Conservation (phyloP, 30 jellyfish, hydroid and myxozoan genomes). For the Aurelia sp. region DNA sequence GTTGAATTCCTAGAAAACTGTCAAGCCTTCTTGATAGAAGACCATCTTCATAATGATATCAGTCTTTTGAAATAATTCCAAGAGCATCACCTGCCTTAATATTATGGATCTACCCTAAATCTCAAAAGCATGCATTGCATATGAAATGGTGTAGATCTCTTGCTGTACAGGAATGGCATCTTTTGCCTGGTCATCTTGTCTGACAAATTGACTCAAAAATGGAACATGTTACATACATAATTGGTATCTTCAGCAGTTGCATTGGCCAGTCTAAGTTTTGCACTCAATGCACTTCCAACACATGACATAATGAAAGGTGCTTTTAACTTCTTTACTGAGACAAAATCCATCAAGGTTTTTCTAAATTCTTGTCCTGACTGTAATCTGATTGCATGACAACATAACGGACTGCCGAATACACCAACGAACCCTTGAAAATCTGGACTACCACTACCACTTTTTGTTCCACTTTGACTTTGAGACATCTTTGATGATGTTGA, state of each 20-base stretch:
- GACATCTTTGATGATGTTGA: not conserved
- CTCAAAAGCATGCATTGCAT: no score
- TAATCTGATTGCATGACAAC: slow-evolving; percentile 78
- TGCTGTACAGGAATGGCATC: no score
- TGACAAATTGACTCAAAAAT: not conserved
- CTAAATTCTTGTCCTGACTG: slow-evolving; percentile 90
- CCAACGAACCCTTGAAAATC: slow-evolving; percentile 29
- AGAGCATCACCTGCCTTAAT: no score
- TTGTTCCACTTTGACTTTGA: slow-evolving; percentile 31
- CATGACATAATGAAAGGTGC: slow-evolving; percentile 93
- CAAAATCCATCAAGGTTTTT: slow-evolving; percentile 72
- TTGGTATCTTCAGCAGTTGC: slow-evolving; percentile 82
- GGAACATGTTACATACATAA: slow-evolving; percentile 70
- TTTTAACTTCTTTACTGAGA: slow-evolving; percentile 56
- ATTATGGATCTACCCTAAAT: no score
- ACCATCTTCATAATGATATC: no score
- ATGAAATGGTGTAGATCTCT: no score
- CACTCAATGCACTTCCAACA: slow-evolving; percentile 92
- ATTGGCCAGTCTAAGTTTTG: slow-evolving; percentile 85
- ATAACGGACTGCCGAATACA: slow-evolving; percentile 80
- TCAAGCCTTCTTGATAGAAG: no score
- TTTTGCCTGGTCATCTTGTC: no score
- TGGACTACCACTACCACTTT: not conserved
- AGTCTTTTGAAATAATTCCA: no score
- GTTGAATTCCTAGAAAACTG: no score